A percentile compares a stretch with the other conserved stretches of the same genome.
These are phyloP conservation scores for Palythoa caribaeorum DNA, from an alignment of 92 coral and sea anemone species.

Conservation along the genomic window DNA sequence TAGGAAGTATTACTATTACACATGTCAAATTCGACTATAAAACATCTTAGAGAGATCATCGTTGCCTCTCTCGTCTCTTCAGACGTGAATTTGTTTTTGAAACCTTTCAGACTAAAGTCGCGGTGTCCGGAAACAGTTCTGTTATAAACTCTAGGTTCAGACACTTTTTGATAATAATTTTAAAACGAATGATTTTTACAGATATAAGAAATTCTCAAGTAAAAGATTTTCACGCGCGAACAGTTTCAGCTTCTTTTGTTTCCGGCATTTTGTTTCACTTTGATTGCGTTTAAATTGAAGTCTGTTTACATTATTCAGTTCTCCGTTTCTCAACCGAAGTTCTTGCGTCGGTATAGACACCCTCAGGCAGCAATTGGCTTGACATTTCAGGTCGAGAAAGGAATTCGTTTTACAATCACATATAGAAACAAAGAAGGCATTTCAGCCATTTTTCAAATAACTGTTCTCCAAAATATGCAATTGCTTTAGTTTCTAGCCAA, in stretches of 20 bases:
- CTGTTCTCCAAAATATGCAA: background rate
- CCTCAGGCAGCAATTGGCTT: background rate
- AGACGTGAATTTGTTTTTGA: background rate
- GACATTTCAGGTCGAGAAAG: background rate
- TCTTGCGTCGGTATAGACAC: background rate
- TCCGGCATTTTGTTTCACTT: background rate
- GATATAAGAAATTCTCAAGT: background rate
- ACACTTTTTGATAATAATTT: too few species aligned
- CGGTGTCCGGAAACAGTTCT: background rate
- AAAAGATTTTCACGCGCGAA: background rate
- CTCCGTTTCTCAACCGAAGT: background rate
- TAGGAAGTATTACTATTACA: slow-evolving; percentile 25
- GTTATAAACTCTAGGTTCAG: too few species aligned
- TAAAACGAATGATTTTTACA: background rate
- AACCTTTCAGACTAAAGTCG: background rate
- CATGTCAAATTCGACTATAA: slow-evolving; percentile 1
- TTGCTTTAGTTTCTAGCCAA: too few species aligned
- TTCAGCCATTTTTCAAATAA: slow-evolving; percentile 7
- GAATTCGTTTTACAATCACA: slow-evolving; percentile 1
- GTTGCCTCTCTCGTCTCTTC: background rate
- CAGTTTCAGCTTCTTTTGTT: background rate
- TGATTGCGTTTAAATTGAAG: background rate
- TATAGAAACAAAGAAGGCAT: background rate
- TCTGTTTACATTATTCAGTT: background rate
- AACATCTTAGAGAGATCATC: background rate